Base-by-base conservation (phyloP, 2,113 vertebrate genomes). In the Recurvirostra avosetta region DNA sequence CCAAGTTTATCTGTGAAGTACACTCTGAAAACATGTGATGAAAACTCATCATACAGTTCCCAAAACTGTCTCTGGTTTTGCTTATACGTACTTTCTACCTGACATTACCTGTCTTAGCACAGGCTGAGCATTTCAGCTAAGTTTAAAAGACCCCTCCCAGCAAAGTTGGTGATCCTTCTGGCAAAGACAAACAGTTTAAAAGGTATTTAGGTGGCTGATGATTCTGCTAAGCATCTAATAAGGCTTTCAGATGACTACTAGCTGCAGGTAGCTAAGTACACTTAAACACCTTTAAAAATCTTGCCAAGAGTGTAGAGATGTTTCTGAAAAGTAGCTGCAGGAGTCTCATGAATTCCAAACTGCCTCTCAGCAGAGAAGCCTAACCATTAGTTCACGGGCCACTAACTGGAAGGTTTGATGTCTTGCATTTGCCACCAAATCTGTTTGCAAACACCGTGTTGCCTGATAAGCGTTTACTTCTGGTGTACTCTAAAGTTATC, bases 21-120 rank as follows among this genome's bases (percentile, higher is more conserved):
- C 3, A 77, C 2, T 5, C 41, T 73, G 27, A 19, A 70, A 62
- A 34, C 29, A n/a, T n/a, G n/a, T n/a, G n/a, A n/a, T n/a, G n/a
- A 21, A 3, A 4, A 3, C 47, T 17, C 5, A 41, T 11, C 27
- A 13, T 5, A 23, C 0, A 71, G 9, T n/a, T 80, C 15, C 38
- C 59, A 65, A 70, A 79, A 65, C 26, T 34, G 2, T 36, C 12
- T 11, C 63, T 75, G 12, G 12, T 43, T 86, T 61, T 56, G 36
- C 22, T 90, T 32, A 7, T 3, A 17, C 0, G 0, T 58, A 21
- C 11, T 67, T 94, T 67, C 59, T 62, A 71, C 11, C 30, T 49
- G 19, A 41, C 12, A 38, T 11, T 32, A 71, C 16, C 19, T 40
- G 12, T 40, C 32, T 75, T 72, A 65, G 53, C 26, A 72, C 15